A percentile compares a stretch with the other conserved stretches of the same genome.
Conservation (phyloP, 2,888 invertebrate genomes). For the Seladonia tumulorum region DNA sequence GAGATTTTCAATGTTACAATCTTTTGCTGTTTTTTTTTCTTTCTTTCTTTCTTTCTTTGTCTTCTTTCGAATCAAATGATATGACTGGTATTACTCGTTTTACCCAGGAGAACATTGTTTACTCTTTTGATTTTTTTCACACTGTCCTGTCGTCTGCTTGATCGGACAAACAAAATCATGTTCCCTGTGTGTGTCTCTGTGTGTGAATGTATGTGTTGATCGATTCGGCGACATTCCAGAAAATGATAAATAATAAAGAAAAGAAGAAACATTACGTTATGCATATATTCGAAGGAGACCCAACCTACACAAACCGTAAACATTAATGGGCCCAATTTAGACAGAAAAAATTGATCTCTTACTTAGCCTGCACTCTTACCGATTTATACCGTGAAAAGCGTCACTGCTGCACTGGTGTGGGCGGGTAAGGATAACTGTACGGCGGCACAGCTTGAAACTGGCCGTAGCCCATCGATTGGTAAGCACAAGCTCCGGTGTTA, state of each 20-base stretch:
- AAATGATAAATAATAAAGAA: constrained; percentile 75
- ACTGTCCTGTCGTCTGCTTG: neutral
- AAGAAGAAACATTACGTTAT: constrained; percentile 68
- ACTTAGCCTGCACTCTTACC: constrained; percentile 68
- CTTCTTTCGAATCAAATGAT: neutral
- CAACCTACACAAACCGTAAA: constrained; percentile 66
- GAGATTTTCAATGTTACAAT: constrained; percentile 45
- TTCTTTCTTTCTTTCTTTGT: neutral
- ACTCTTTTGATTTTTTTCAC: neutral
- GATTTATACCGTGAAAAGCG: constrained; percentile 72
- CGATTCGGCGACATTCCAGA: constrained; percentile 76
- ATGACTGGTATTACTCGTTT: neutral
- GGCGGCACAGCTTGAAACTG: constrained; percentile 90
- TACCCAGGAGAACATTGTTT: neutral
- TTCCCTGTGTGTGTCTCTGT: neutral
- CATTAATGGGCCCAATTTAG: constrained; percentile 57
- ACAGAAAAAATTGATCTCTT: constrained; percentile 62
- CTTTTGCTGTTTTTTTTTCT: neutral
- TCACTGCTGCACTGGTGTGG: constrained; percentile 91
- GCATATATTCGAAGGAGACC: constrained; percentile 63
- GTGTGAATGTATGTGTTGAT: neutral
- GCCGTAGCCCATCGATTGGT: constrained; percentile 88
- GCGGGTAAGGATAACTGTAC: constrained; percentile 88
- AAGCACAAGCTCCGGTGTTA: constrained; percentile 86
- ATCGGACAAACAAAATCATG: neutral